phyloP scores from a whole-genome alignment of 2,888 invertebrate species.

The Ichneumon xanthorius region DNA sequence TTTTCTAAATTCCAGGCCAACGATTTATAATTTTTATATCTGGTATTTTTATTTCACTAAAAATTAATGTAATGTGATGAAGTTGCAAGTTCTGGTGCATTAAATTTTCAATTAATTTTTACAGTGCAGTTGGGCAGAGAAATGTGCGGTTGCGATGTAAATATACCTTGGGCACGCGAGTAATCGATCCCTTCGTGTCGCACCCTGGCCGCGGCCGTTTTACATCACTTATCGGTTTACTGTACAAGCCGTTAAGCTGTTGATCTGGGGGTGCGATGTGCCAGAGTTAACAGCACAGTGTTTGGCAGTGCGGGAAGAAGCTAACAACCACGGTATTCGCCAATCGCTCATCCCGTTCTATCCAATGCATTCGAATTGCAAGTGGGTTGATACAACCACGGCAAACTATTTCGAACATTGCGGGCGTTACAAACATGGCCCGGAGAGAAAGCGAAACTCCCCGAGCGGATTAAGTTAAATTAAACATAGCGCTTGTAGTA shows the following conservation, averaged over 20 bases:
- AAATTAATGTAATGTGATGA: no score
- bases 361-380: neutral
- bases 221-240: neutral
- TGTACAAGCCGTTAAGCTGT: neutral
- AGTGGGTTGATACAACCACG: constrained; percentile 15
- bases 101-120: no score
- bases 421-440: neutral
- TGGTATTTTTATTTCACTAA: no score
- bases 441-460: constrained; percentile 19
- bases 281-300: neutral
- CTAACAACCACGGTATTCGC: neutral
- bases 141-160: neutral
- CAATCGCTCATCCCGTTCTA: neutral
- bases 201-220: neutral
- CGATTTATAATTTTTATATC: no score
- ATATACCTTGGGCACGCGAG: neutral
- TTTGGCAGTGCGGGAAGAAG: neutral
- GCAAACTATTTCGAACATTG: constrained; percentile 63
- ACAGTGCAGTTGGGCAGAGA: no score
- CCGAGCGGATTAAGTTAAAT: constrained; percentile 54
- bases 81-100: no score
- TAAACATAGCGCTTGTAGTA: constrained; percentile 49
- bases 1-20: no score
- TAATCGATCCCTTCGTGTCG: neutral
- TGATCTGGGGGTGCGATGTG: neutral